Percentiles rank a stretch among this genome's conserved stretches.
Evolutionary conservation across 2,888 invertebrate genomes (phyloP).

Genomic region (Lacanobia wlatinum): DNA sequence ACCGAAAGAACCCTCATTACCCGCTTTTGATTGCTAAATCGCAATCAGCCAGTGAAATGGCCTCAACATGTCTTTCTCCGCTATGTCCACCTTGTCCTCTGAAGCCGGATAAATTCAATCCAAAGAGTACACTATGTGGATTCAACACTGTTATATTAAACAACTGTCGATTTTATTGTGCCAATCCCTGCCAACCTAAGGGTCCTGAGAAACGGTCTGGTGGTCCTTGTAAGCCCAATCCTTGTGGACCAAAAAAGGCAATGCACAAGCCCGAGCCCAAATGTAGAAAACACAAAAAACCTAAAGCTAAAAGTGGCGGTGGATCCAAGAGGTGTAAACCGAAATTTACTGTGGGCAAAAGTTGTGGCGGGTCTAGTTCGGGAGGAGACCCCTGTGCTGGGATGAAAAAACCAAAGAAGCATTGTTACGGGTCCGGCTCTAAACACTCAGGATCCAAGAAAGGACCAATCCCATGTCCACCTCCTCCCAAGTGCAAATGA

Average conservation of each 20-base stretch:
- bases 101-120: neutral
- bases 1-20: neutral
- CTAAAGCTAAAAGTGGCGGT: neutral
- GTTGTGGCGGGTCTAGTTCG: neutral
- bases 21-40: neutral
- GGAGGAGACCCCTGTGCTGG: neutral
- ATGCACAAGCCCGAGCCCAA: neutral
- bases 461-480: neutral
- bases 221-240: neutral
- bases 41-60: neutral
- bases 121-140: neutral
- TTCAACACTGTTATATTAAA: neutral
- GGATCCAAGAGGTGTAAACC: neutral
- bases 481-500: neutral
- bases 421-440: neutral
- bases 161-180: constrained; percentile 3
- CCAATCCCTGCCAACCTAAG: neutral
- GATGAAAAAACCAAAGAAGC: neutral
- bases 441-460: neutral
- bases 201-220: neutral
- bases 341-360: neutral
- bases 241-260: too few species aligned
- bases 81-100: neutral
- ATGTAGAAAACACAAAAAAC: neutral
- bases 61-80: neutral